Conservation (phyloP, 1,140 invertebrate genomes). For the Whitmania pigra region DNA sequence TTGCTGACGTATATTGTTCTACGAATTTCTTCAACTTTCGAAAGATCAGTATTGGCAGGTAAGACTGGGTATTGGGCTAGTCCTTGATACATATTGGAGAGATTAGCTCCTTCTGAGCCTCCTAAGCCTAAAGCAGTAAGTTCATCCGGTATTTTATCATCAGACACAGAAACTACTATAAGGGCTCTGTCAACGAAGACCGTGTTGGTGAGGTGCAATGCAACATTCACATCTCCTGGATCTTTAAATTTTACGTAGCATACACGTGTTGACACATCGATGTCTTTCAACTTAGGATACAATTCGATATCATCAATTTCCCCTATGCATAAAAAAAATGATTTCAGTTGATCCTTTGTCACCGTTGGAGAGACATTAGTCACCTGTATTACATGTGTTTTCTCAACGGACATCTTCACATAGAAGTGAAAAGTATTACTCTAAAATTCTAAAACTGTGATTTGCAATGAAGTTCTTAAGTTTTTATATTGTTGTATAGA, state of each 20-base stretch:
- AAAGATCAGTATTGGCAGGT: slow-evolving; percentile 72
- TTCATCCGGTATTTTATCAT: slow-evolving; percentile 77
- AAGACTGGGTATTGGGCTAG: slow-evolving; percentile 82
- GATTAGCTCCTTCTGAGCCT: slow-evolving; percentile 15
- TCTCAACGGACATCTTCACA: slow-evolving; percentile 1
- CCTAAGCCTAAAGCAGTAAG: slow-evolving; percentile 53
- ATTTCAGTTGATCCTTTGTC: slow-evolving; percentile 97
- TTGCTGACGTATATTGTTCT: slow-evolving; percentile 71
- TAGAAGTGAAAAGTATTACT: no score
- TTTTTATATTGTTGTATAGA: no score
- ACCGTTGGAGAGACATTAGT: slow-evolving; percentile 94
- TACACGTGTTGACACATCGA: slow-evolving; percentile 46
- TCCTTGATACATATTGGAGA: slow-evolving; percentile 44
- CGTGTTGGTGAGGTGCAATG: slow-evolving; percentile 94
- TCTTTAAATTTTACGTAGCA: slow-evolving; percentile 94
- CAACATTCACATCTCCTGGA: slow-evolving; percentile 66
- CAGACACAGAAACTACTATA: slow-evolving; percentile 77
- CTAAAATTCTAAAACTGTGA: no score
- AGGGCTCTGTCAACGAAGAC: slow-evolving; percentile 95
- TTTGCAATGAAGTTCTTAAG: no score
- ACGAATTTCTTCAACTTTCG: slow-evolving; percentile 89
- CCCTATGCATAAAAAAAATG: slow-evolving; percentile 83
- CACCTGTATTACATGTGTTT: slow-evolving; percentile 68
- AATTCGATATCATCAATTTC: slow-evolving; percentile 89
- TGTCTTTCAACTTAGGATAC: slow-evolving; percentile 55